Conservation (phyloP, 2,113 vertebrate genomes). For the Rattus norvegicus region DNA sequence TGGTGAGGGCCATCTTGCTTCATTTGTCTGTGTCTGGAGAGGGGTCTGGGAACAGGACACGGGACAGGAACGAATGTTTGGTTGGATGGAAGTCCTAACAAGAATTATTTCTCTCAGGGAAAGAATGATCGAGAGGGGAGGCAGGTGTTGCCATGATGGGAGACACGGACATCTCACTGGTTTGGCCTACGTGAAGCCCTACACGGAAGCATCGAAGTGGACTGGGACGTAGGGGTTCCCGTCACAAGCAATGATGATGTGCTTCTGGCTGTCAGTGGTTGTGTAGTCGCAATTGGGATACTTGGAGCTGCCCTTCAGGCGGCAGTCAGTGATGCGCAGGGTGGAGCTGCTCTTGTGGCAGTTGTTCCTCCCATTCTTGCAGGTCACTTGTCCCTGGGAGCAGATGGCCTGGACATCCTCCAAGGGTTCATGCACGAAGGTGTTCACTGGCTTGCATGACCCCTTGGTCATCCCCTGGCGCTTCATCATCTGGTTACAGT, state of each 20-base stretch:
- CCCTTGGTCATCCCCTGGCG: conserved; percentile 6
- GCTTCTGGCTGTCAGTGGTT: background rate
- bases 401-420: conserved; percentile 54
- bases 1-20: background rate
- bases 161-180: rapidly evolving
- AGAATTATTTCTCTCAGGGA: background rate
- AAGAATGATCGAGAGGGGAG: background rate
- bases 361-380: conserved; percentile 58
- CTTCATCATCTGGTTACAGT: conserved; percentile 75
- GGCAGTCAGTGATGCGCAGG: conserved; percentile 66
- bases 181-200: background rate
- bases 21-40: background rate
- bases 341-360: conserved; percentile 60
- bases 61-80: background rate
- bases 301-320: background rate
- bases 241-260: conserved; percentile 72
- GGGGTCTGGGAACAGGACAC: background rate
- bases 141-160: background rate
- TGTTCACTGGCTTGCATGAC: conserved; percentile 69
- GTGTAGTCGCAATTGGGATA: conserved; percentile 65
- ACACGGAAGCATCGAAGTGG: conserved; percentile 54
- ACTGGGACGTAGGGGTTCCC: conserved; percentile 30
- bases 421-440: conserved; percentile 61
- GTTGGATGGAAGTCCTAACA: background rate
- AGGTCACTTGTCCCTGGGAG: conserved; percentile 28